Base-by-base conservation (phyloP, 2,797 vertebrate genomes). In the Cossypha caffra region DNA sequence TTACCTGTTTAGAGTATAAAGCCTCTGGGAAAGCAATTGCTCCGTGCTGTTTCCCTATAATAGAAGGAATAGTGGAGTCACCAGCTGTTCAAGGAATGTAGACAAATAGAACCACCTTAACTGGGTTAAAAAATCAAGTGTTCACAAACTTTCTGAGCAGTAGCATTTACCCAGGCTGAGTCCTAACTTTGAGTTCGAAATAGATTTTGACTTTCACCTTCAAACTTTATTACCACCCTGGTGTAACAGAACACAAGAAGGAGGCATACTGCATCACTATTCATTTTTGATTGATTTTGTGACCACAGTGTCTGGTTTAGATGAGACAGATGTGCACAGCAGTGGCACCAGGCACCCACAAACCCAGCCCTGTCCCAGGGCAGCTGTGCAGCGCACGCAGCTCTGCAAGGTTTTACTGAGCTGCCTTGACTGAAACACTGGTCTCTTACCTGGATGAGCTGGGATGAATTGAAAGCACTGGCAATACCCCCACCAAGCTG, bases 171-270 rank as follows among this genome's bases (percentile, higher is more conserved):
- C 24, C 16, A 64, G 4, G 4, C 37, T 1, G 1, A 4, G 11
- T 64, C 40, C 35, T 68, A 33, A 51, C 4, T 45, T 85, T 57
- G 38, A 66, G 55, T 2, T 69, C 9, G 29, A 73, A 73, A 31
- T 7, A 23, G n/a, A 31, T 82, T 82, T 84, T 79, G 16, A 16
- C 35, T 24, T 5, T 43, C 81, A 38, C 20, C 38, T 91, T 58
- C 38, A 58, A 81, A 69, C 0, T 0, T 35, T 25, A 17, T 14
- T 47, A 25, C 18, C 9, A 28, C 4, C 9, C 24, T 11, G 7
- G 38, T 38, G 19, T 5, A 40, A 37, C 10, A 45, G 42, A 72
- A 33, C 35, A 33, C 7, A 62, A 62, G 25, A 71, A 14, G 16
- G 11, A 71, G 15, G 5, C 15, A 6, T 31, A 37, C 25, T 72